phyloP scores from a whole-genome alignment of 2,797 vertebrate species.

The Labroides dimidiatus region DNA sequence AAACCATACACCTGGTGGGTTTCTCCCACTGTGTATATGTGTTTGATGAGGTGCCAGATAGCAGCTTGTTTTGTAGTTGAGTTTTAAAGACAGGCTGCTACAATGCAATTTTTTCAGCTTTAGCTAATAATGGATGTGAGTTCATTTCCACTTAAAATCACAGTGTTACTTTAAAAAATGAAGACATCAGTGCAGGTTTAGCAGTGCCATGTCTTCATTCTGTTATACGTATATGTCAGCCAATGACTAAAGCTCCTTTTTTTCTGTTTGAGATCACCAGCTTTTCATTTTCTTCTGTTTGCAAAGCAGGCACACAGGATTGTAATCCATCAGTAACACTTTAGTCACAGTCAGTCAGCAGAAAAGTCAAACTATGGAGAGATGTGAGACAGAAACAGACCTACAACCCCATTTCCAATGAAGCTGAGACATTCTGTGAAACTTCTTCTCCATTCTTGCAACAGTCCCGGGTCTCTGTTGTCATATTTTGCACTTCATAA shows the following conservation, averaged over 20 bases:
- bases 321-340: conserved; percentile 55
- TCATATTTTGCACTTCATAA: no score
- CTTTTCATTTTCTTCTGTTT: conserved; percentile 38
- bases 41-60: conserved; percentile 44
- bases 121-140: neutral
- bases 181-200: neutral
- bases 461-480: no score
- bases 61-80: conserved; percentile 28
- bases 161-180: neutral
- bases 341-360: conserved; percentile 49
- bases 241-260: conserved; percentile 2
- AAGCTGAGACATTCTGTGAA: no score
- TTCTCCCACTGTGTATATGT: conserved; percentile 33
- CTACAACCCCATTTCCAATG: no score
- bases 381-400: conserved; percentile 10
- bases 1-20: conserved; percentile 33
- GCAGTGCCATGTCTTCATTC: no score
- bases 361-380: conserved; percentile 19
- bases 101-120: neutral
- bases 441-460: no score
- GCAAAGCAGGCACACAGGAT: conserved; percentile 32
- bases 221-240: neutral
- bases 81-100: conserved; percentile 31
- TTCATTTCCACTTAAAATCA: neutral
- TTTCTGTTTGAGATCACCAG: conserved; percentile 8